Percentiles rank a stretch among this genome's conserved stretches.
These are phyloP conservation scores for Rhinella marina DNA, from an alignment of 2,797 vertebrate species.

Conservation along the genomic window DNA sequence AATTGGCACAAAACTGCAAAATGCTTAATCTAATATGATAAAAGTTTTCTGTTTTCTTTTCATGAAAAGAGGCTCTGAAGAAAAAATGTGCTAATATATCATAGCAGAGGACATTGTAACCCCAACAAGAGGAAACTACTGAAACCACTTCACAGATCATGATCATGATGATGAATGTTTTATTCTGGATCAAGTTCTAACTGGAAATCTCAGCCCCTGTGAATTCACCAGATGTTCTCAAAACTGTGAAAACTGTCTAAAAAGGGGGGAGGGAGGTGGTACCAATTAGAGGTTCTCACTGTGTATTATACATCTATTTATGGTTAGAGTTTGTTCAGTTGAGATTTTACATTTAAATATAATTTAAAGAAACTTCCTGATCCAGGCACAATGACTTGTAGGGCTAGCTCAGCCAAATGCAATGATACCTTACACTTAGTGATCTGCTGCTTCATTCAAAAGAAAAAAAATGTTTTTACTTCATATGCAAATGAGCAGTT, in stretches of 20 bases:
- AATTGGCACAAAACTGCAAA: not conserved
- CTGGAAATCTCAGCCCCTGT: not conserved
- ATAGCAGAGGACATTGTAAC: not conserved
- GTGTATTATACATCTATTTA: too few relatives aligned
- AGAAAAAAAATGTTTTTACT: too few relatives aligned
- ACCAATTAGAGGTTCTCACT: not conserved
- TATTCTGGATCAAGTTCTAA: not conserved
- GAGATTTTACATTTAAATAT: not conserved
- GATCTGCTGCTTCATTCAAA: too few relatives aligned
- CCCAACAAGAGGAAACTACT: not conserved
- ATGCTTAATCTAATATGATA: not conserved
- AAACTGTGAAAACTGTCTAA: not conserved
- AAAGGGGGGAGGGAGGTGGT: not conserved
- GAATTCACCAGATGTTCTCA: constrained; percentile 1
- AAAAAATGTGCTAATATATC: not conserved
- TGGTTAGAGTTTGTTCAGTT: not conserved
- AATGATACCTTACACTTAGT: too few relatives aligned
- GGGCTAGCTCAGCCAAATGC: too few relatives aligned
- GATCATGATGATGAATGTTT: not conserved
- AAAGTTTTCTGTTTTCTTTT: not conserved
- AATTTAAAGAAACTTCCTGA: too few relatives aligned
- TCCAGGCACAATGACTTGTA: too few relatives aligned
- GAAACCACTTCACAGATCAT: not conserved
- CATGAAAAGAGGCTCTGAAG: not conserved
- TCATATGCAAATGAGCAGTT: too few relatives aligned